Conservation (phyloP, 2,113 vertebrate genomes). For the Tenrec ecaudatus region DNA sequence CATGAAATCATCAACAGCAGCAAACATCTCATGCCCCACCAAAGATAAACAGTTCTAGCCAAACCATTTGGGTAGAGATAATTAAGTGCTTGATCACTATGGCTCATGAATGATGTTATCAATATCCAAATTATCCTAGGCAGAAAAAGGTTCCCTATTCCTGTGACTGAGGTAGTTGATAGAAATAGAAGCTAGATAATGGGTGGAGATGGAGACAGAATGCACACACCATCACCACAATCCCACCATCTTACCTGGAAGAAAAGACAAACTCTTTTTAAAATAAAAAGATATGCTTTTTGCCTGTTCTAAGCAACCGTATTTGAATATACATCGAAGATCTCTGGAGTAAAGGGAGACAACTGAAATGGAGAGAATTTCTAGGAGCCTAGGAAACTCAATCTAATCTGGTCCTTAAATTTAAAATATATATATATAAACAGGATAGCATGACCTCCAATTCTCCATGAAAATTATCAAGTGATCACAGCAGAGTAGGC, state of each 20-base stretch:
- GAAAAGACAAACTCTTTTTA: neutral
- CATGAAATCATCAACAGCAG: no score
- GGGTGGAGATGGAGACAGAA: neutral
- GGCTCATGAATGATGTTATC: no score
- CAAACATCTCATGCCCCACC: no score
- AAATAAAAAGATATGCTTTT: neutral
- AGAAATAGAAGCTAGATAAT: neutral
- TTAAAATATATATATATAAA: no score
- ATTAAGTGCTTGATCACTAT: no score
- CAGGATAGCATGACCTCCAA: neutral
- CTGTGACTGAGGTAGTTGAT: no score
- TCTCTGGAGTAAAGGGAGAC: slow-evolving; percentile 42
- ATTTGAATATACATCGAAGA: slow-evolving; percentile 57
- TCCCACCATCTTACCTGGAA: neutral
- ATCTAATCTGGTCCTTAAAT: neutral
- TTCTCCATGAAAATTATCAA: neutral
- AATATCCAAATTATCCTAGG: no score
- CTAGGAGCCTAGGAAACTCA: neutral
- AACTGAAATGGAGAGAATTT: slow-evolving; percentile 28
- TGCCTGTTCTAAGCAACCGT: slow-evolving; percentile 39
- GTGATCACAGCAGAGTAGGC: neutral
- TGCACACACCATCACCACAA: neutral
- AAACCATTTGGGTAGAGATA: no score
- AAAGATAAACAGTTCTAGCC: no score
- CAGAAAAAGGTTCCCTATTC: no score